Evolutionary conservation across 1,140 invertebrate species (phyloP), one percentile per base, ranked within the genome.

Genomic region (Drosophila eugracilis): DNA sequence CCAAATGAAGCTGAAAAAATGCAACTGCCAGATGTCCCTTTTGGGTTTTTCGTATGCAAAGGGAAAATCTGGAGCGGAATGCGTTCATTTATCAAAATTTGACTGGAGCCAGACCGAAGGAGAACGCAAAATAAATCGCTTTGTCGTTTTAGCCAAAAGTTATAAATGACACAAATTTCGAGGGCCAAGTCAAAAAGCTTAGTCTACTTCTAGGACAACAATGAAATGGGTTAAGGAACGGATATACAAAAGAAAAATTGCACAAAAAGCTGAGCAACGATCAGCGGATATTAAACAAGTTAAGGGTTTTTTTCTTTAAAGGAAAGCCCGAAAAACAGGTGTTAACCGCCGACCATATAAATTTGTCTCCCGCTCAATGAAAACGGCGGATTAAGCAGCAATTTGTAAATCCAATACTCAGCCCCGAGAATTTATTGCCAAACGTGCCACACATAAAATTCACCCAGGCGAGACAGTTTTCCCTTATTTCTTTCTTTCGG

Each of bases 1-100:
- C 47, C 73, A 80, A 85, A 88, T 85, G 73, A 54, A 70, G 83
- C 78, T 88, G 78, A 78, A 88, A 80, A 81, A 86, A 37, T 88
- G 69, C 83, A 86, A 45, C 52, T 63, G 37, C 14, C 72, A 85
- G 60, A 59, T 73, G 81, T 36, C 54, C 37, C 45, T 9, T 34
- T 50, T 9, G 19, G n/a, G 15, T 15, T 30, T 53, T 26, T 52
- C 26, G 24, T 73, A 73, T 73, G 70, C 70, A 73, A 75, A 53
- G 34, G 59, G 21, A 48, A 55, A 65, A 44, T 34, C 24, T 32
- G 37, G n/a, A 34, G 19, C 34, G 39, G 44, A 69, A 47, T 60
- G 48, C 36, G 34, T 66, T 63, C 63, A 88, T 86, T 81, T 78
- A 81, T 86, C 81, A 88, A 81, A 75, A 44, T 81, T 88, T 74